phyloP scores from a whole-genome alignment of 2,888 invertebrate genomes.

The Zhengitettix transpicula region DNA sequence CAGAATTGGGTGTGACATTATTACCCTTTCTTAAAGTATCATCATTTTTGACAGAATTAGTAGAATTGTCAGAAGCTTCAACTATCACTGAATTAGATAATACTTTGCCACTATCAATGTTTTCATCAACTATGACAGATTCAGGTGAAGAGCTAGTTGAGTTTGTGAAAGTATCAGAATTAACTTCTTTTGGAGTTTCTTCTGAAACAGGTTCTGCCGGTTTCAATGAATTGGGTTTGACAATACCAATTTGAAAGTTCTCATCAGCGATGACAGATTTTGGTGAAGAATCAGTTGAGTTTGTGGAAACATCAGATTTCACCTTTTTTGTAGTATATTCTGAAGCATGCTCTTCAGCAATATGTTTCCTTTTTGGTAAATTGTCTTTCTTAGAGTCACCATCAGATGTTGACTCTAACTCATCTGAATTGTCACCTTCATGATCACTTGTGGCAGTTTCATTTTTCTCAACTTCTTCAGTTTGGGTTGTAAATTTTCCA shows the following conservation, averaged over 20 bases:
- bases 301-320: no score
- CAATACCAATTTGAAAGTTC: background rate
- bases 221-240: background rate
- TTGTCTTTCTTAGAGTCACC: background rate
- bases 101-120: no score
- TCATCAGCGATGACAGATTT: background rate
- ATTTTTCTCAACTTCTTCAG: conserved; percentile 9
- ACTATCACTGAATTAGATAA: no score
- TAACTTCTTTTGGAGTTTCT: no score
- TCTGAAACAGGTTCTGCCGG: no score
- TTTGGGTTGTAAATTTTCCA: conserved; percentile 3
- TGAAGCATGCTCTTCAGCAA: conserved; percentile 1
- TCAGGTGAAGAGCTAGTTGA: no score
- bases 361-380: conserved; percentile 7
- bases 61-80: no score
- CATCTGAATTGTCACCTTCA: conserved; percentile 5
- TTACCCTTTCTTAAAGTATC: background rate
- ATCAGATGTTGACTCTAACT: conserved; percentile 15
- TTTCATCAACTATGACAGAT: no score
- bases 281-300: no score
- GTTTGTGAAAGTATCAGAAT: no score
- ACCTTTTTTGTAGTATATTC: background rate
- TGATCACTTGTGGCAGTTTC: conserved; percentile 10
- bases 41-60: no score
- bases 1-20: background rate